A percentile compares a stretch with the other conserved stretches of the same genome.
Evolutionary conservation across 2,797 vertebrate species (phyloP).

Genomic region (Pangasius larnaudii): DNA sequence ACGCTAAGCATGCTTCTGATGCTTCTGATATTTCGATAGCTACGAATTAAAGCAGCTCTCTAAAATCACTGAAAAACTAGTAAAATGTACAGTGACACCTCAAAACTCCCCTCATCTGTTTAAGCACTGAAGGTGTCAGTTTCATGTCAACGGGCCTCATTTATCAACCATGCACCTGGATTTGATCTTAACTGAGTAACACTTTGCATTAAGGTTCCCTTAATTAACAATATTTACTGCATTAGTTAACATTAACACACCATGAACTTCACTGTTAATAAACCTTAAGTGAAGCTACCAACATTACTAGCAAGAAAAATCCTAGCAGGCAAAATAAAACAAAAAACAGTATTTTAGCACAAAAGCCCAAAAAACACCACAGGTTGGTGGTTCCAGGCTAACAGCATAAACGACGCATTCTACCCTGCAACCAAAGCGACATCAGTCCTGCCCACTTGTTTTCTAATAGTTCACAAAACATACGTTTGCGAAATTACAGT

Average conservation of each 20-base stretch:
- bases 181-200: neutral
- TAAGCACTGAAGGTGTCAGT: neutral
- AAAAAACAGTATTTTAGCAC: neutral
- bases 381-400: neutral
- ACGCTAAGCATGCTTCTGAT: neutral
- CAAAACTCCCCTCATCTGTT: neutral
- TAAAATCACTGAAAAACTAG: neutral
- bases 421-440: neutral
- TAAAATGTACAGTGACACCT: neutral
- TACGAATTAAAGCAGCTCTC: neutral
- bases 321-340: neutral
- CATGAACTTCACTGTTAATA: neutral
- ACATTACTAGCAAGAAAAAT: neutral
- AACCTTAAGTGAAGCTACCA: neutral
- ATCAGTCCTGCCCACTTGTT: too few species aligned
- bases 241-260: too few species aligned
- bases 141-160: neutral
- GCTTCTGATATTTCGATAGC: neutral
- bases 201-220: neutral
- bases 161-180: slow-evolving; percentile 5
- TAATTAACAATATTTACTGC: neutral
- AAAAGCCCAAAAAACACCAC: neutral
- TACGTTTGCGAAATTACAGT: neutral
- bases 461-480: neutral
- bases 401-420: neutral